These are phyloP conservation scores for Phylloscopus whistleri DNA, from an alignment of 2,113 vertebrate species.

Conservation along the genomic window DNA sequence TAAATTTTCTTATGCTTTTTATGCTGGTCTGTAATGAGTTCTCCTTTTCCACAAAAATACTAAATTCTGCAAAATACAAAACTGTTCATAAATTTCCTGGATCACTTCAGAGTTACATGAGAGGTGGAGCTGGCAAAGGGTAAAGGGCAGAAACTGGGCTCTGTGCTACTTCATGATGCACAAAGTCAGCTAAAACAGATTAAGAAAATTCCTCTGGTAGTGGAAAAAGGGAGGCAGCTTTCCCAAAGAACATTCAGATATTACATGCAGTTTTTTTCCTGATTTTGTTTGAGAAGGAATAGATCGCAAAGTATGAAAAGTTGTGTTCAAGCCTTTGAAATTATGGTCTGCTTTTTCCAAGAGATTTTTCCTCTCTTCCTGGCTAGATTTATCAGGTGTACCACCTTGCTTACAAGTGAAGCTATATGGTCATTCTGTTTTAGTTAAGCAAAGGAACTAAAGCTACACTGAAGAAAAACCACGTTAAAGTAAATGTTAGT, in stretches of 20 bases:
- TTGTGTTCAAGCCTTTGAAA: neutral
- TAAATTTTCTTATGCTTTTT: neutral
- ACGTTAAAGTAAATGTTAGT: neutral
- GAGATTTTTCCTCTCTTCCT: neutral
- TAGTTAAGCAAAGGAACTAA: neutral
- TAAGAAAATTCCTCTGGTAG: neutral
- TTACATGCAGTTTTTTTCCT: neutral
- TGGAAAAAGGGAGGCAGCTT: constrained; percentile 8
- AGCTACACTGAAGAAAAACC: neutral
- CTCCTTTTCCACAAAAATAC: neutral
- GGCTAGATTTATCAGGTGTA: neutral
- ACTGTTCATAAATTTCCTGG: neutral
- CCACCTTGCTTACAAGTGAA: neutral
- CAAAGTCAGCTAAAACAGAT: neutral
- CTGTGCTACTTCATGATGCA: neutral
- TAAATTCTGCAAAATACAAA: neutral
- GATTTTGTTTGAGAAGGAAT: neutral
- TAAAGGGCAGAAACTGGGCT: neutral
- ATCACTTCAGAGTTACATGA: neutral
- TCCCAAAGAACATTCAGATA: neutral
- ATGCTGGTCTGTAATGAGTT: neutral
- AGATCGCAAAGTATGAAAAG: neutral
- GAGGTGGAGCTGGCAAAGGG: neutral
- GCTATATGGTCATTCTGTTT: neutral
- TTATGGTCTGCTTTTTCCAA: neutral